Evolutionary conservation across 2,797 vertebrate genomes (phyloP), one percentile per base, ranked within the genome.

Genomic region (Sebastes minor): DNA sequence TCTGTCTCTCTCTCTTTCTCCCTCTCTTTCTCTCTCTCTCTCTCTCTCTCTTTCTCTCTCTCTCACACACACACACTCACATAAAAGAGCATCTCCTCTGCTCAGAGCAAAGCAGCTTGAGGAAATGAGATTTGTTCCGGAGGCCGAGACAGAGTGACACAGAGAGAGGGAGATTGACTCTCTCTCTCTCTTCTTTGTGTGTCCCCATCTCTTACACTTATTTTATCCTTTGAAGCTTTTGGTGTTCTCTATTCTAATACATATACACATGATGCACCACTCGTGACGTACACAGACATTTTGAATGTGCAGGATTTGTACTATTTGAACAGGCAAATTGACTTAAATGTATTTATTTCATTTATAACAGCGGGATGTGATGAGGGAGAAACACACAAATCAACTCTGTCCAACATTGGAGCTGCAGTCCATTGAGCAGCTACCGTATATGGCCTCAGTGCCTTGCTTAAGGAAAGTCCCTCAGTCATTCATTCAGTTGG

Each of bases 101-200:
- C 72, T 86, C 35, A 20, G 35, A 75, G 70, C 76, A 9, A 63
- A 88, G 82, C 78, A 76, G 87, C 86, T 88, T 67, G 69, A 87
- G 86, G 81, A 87, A 91, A 87, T 89, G 68, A 81, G 88, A 88
- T 89, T 88, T 74, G 78, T 86, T 88, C 85, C 22, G 23, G 63
- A 75, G 81, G 65, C 65, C n/a, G 46, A 74, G 74, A 72, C 6
- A 32, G 59, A 75, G 55, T 22, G 66, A 71, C 23, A 22, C 52
- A 64, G 23, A 53, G 59, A 73, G 60, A 76, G 63, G 46, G 61
- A 28, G 57, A 27, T 1, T 27, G 5, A 12, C 18, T 35, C 28
- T 64, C 25, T 32, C 35, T 66, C 38, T 67, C 1, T 32, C 2
- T 32, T 13, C 14, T 42, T 16, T 42, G 38, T 46, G 42, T 46